Evolutionary conservation across 2,113 vertebrate genomes (phyloP), one percentile per base, ranked within the genome.

Genomic region (Channa maculata): DNA sequence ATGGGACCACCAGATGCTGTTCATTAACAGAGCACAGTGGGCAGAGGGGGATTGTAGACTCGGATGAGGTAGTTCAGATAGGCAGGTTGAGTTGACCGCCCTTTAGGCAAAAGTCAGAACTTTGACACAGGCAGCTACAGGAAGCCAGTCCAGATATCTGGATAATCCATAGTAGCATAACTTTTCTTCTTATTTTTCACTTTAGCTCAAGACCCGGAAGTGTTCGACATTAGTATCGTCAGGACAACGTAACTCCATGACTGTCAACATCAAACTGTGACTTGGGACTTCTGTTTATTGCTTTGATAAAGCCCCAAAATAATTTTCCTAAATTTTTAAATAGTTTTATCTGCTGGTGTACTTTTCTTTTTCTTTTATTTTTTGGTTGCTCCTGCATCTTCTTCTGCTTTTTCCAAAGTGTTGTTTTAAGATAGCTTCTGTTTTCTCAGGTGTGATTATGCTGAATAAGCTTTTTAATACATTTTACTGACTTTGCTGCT

Each of bases 201-300:
- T 91, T 69, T 51, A 94, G 93, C 37, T 94, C 92, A 72, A 67
- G 10, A 58, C 53, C 49, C 83, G 93, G 88, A 77, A 93, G 58
- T 77, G 60, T 76, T 75, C 86, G 59, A 3, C 81, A 65, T 59
- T 90, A 91, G 66, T 36, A 62, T 67, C 72, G 80, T 63, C 53
- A 55, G 48, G 15, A 41, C 39, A 41, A 41, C 39, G 4, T 7
- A 41, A 5, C 39, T 41, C 4, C 39, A 41, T 41, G 6, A 5
- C 4, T 41, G 39, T 41, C 6, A 41, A 41, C 39, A 41, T 41
- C 39, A 14, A 54, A 59, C 38, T 6, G 5, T 74, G 7, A 9
- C 43, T 78, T 33, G 1, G 61, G 11, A 24, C 36, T 38, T 14
- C 3, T 71, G 4, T 39, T 50, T 39, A 24, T 61, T 55, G 1